phyloP scores from a whole-genome alignment of 2,797 vertebrate genomes.

The Sebastes matsubarae region DNA sequence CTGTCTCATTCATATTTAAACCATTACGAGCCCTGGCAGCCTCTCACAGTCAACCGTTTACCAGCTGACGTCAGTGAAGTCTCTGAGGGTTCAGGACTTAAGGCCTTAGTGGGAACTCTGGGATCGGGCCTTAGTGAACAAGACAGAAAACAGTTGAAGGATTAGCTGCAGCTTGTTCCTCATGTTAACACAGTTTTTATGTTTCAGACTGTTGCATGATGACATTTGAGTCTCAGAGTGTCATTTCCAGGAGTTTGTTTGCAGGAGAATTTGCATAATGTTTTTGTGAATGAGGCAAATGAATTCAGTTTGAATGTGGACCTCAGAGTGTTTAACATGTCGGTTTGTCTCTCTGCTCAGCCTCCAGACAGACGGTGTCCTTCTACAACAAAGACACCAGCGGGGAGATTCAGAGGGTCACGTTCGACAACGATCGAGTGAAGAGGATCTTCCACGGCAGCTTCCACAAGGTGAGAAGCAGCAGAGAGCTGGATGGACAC shows the following conservation, averaged over 20 bases:
- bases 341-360: slow-evolving; percentile 66
- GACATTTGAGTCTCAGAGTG: not conserved
- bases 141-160: too few relatives aligned
- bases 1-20: too few relatives aligned
- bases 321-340: not conserved
- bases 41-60: too few relatives aligned
- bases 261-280: too few relatives aligned
- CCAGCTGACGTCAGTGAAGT: too few relatives aligned
- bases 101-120: too few relatives aligned
- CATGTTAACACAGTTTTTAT: not conserved
- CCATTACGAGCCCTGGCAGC: too few relatives aligned
- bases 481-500: not conserved
- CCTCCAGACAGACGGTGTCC: slow-evolving; percentile 89
- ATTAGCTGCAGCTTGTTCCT: too few relatives aligned
- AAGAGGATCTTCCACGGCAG: slow-evolving; percentile 97
- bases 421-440: slow-evolving; percentile 87
- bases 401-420: slow-evolving; percentile 90
- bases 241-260: not conserved
- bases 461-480: slow-evolving; percentile 95
- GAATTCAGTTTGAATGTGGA: too few relatives aligned
- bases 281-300: not conserved
- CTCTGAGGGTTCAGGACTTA: too few relatives aligned
- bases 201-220: not conserved
- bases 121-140: too few relatives aligned
- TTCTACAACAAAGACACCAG: slow-evolving; percentile 95